Evolutionary conservation across 1,140 invertebrate species (phyloP).

Genomic region (Sarcophaga peregrina): DNA sequence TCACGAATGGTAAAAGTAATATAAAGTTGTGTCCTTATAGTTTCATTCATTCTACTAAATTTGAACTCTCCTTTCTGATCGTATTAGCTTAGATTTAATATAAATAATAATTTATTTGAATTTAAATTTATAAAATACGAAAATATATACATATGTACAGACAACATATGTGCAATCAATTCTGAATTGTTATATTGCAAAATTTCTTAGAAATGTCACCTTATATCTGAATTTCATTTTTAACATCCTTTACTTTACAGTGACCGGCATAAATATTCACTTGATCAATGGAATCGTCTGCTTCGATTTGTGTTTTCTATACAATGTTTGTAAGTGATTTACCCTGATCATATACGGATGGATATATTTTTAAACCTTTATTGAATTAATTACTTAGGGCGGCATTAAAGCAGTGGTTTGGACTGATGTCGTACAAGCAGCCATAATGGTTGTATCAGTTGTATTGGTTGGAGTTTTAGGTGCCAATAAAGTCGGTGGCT

Average conservation of each 20-base stretch:
- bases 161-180: too few relatives aligned
- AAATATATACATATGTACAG: too few relatives aligned
- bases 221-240: constrained; percentile 45
- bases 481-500: constrained; percentile 74
- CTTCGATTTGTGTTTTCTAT: constrained; percentile 83
- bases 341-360: neutral
- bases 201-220: constrained; percentile 24
- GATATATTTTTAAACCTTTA: neutral
- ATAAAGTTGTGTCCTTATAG: too few relatives aligned
- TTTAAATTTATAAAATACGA: too few relatives aligned
- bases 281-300: constrained; percentile 78
- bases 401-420: constrained; percentile 88
- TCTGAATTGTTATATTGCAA: too few relatives aligned
- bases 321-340: constrained; percentile 79
- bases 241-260: constrained; percentile 67
- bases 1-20: too few relatives aligned
- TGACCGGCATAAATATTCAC: constrained; percentile 79
- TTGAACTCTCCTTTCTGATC: too few relatives aligned
- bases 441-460: constrained; percentile 80
- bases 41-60: too few relatives aligned
- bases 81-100: too few relatives aligned
- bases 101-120: too few relatives aligned
- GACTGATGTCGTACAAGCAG: constrained; percentile 86
- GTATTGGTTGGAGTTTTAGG: constrained; percentile 77
- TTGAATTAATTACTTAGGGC: constrained; percentile 69